Conservation (phyloP, 2,888 invertebrate species). For the Drosophila anomelani region DNA sequence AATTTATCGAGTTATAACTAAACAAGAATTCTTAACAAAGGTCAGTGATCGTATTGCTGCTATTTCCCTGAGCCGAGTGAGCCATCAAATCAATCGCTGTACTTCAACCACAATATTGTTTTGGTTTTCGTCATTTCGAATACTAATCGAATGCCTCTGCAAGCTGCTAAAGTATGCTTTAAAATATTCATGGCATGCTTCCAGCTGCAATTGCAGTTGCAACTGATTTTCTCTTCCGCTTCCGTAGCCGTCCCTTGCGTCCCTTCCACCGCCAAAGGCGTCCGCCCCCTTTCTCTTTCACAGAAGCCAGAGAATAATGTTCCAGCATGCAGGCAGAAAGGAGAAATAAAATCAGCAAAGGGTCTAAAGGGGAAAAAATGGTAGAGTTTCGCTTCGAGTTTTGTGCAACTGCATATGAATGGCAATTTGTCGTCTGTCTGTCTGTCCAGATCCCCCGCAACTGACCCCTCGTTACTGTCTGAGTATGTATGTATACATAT, state of each 20-base stretch:
- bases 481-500: too few species aligned
- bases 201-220: conserved; percentile 49
- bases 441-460: conserved; percentile 2
- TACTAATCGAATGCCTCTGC: conserved; percentile 40
- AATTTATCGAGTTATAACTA: background rate
- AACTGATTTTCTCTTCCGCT: conserved; percentile 76
- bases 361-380: background rate
- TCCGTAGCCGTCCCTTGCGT: conserved; percentile 42
- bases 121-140: conserved; percentile 29
- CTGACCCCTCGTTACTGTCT: conserved; percentile 19
- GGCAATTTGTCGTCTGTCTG: conserved; percentile 75
- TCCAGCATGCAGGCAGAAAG: conserved; percentile 26
- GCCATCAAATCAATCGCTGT: conserved; percentile 19
- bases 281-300: conserved; percentile 7
- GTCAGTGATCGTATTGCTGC: background rate
- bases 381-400: conserved; percentile 54
- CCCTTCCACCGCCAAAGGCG: background rate
- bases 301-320: conserved; percentile 64
- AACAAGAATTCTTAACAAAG: background rate
- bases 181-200: conserved; percentile 66
- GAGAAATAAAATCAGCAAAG: conserved; percentile 33
- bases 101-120: conserved; percentile 19
- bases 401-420: conserved; percentile 67
- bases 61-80: background rate
- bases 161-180: conserved; percentile 52